These are phyloP conservation scores for Penaeus vannamei DNA, from an alignment of 1,140 invertebrate genomes.

Conservation along the genomic window DNA sequence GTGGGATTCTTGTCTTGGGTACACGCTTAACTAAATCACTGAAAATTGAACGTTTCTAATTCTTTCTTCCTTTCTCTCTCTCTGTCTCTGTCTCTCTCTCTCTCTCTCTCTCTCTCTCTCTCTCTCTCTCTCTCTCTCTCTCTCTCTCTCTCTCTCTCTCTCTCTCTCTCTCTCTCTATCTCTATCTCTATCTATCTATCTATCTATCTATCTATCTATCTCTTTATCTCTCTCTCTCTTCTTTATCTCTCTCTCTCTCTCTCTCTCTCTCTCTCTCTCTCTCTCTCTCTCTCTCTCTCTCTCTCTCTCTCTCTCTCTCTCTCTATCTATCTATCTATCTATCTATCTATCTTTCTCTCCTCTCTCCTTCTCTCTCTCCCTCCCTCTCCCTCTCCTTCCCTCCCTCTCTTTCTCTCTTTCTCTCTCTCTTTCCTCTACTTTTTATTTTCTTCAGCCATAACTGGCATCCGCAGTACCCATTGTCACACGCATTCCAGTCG, in stretches of 20 bases:
- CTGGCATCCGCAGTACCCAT: too few species aligned
- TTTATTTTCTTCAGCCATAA: too few species aligned
- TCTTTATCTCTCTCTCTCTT: neutral
- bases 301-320: neutral
- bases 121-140: constrained; percentile 13
- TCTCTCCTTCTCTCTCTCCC: neutral
- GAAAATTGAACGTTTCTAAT: too few species aligned
- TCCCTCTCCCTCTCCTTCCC: neutral
- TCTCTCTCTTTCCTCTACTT: constrained; percentile 12
- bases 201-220: too few species aligned
- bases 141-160: constrained; percentile 13
- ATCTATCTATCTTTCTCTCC: too few species aligned
- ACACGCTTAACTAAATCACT: too few species aligned
- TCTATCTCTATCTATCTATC: too few species aligned
- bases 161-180: constrained; percentile 7
- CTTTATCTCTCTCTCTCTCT: too few species aligned
- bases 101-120: constrained; percentile 17
- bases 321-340: too few species aligned
- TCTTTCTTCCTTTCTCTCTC: too few species aligned
- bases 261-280: neutral
- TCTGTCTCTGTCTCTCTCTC: neutral
- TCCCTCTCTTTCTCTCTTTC: neutral
- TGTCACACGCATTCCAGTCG: too few species aligned
- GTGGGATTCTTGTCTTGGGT: too few species aligned
- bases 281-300: neutral